These are phyloP conservation scores for Papilio demoleus DNA, from an alignment of 2,888 invertebrate genomes.

Conservation along the genomic window DNA sequence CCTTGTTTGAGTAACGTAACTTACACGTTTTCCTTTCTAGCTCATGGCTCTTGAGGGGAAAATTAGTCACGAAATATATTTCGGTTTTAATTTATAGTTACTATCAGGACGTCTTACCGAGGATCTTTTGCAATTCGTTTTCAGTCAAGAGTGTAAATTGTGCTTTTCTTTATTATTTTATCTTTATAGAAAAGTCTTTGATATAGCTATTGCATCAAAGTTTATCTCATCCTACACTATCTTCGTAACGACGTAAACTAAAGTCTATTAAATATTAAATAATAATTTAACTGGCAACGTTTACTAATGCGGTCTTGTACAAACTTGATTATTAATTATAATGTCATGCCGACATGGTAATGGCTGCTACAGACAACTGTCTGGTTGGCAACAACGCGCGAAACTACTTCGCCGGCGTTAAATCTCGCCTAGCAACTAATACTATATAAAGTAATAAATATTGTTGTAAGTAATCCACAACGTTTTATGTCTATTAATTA, in stretches of 20 bases:
- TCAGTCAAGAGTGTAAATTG: no score
- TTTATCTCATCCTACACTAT: not conserved
- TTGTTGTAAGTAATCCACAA: constrained; percentile 42
- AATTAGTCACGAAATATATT: no score
- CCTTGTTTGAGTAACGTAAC: not conserved
- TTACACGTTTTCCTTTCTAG: not conserved
- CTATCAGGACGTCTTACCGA: no score
- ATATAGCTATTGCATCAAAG: not conserved
- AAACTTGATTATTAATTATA: constrained; percentile 34
- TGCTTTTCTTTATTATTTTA: not conserved
- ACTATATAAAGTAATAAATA: constrained; percentile 36
- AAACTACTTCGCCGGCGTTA: constrained; percentile 30
- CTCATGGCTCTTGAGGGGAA: no score
- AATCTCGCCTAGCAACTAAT: constrained; percentile 48
- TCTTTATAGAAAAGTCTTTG: no score
- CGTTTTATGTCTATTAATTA: constrained; percentile 45
- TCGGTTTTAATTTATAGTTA: no score
- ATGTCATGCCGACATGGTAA: constrained; percentile 38
- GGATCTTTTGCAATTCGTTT: no score
- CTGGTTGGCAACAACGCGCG: constrained; percentile 40
- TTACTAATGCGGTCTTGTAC: constrained; percentile 6
- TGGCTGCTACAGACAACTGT: constrained; percentile 26
- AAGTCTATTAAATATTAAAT: not conserved
- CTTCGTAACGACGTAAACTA: not conserved
- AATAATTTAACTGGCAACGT: constrained; percentile 3